A percentile compares a stretch with the other conserved stretches of the same genome.
These are phyloP conservation scores for Pseudorhiza aurosa DNA, from an alignment of 30 jellyfish, hydroid and myxozoan species.

Conservation along the genomic window DNA sequence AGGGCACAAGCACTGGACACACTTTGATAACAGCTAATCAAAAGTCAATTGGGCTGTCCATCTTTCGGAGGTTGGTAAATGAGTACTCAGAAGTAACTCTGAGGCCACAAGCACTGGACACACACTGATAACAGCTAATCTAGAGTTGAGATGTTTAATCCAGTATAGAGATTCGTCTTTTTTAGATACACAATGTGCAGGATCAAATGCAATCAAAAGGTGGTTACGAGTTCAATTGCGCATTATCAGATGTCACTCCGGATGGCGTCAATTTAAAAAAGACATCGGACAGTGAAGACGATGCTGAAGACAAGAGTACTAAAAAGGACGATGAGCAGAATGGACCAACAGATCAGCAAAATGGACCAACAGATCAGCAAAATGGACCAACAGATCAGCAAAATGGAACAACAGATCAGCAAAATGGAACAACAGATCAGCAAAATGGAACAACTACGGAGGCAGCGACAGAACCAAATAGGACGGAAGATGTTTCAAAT, in stretches of 20 bases:
- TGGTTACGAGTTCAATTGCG: conserved; percentile 74
- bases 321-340: conserved; percentile 33
- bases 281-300: not conserved
- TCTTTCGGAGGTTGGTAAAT: too few species aligned
- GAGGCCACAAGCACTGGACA: too few species aligned
- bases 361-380: conserved; percentile 34
- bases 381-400: not conserved
- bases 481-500: not conserved
- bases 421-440: not conserved
- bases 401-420: not conserved
- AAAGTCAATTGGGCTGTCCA: too few species aligned
- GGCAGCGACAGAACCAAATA: not conserved
- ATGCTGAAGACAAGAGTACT: conserved; percentile 4
- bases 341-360: conserved; percentile 37
- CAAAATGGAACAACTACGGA: not conserved
- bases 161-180: too few species aligned
- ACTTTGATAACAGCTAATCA: too few species aligned
- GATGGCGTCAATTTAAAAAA: conserved; percentile 32
- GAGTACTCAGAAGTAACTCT: too few species aligned
- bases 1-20: too few species aligned
- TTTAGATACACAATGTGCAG: conserved; percentile 81
- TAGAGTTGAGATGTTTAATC: too few species aligned
- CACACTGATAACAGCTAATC: too few species aligned
- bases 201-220: conserved; percentile 90
- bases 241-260: conserved; percentile 46